Evolutionary conservation across 2,888 invertebrate genomes (phyloP).

Genomic region (Polydrusus pterygomalis): DNA sequence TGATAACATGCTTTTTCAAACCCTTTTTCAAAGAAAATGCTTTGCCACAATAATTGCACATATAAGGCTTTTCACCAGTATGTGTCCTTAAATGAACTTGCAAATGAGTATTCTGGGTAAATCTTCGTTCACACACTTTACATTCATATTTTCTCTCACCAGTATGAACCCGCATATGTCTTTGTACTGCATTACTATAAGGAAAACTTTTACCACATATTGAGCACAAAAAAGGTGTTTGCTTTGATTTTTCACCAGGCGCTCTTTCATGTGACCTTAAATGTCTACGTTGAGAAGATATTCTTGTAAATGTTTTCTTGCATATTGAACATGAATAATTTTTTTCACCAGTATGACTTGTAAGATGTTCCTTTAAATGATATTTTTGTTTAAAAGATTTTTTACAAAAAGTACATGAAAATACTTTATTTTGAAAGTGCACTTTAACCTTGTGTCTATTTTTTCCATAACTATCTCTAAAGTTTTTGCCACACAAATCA

Average conservation of each 20-base stretch:
- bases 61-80: slow-evolving; percentile 7
- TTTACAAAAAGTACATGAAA: slow-evolving; percentile 56
- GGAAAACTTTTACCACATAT: slow-evolving; percentile 69
- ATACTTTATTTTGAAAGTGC: slow-evolving; percentile 59
- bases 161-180: slow-evolving; percentile 66
- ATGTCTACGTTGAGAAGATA: slow-evolving; percentile 65
- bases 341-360: slow-evolving; percentile 65
- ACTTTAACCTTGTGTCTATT: slow-evolving; percentile 61
- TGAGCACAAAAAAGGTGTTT: slow-evolving; percentile 67
- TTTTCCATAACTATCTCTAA: slow-evolving; percentile 61
- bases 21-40: slow-evolving; percentile 8
- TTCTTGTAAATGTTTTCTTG: slow-evolving; percentile 64
- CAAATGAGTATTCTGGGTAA: slow-evolving; percentile 8
- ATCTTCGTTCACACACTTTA: not conserved
- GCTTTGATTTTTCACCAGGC: slow-evolving; percentile 66
- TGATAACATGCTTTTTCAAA: slow-evolving; percentile 4
- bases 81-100: slow-evolving; percentile 10
- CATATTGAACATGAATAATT: slow-evolving; percentile 65
- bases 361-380: slow-evolving; percentile 65
- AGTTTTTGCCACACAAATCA: slow-evolving; percentile 60
- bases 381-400: slow-evolving; percentile 64
- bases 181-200: slow-evolving; percentile 66
- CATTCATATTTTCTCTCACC: slow-evolving; percentile 16
- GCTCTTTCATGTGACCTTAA: slow-evolving; percentile 63
- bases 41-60: not conserved